Evolutionary conservation across 2,888 invertebrate genomes (phyloP).

Genomic region (Drosophila tanythrix): DNA sequence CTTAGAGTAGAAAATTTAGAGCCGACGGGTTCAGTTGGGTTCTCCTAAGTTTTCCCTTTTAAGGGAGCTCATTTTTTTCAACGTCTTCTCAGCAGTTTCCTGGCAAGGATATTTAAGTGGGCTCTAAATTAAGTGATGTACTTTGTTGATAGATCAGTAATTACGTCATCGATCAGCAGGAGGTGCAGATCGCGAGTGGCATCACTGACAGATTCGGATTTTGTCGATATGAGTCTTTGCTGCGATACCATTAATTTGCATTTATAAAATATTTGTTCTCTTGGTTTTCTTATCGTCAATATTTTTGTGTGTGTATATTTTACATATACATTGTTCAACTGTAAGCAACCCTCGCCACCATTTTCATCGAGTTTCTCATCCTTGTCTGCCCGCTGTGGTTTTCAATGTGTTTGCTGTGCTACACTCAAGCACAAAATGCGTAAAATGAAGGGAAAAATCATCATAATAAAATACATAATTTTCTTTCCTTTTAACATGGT

Average conservation of each 20-base stretch:
- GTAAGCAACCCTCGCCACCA: constrained; percentile 22
- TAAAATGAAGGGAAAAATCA: constrained; percentile 54
- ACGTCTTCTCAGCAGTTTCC: background rate
- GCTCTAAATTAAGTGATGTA: background rate
- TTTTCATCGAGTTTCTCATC: background rate
- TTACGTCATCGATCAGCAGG: background rate
- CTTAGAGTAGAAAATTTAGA: background rate
- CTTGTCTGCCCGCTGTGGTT: constrained; percentile 34
- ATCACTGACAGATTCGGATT: background rate
- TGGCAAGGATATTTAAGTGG: too few relatives aligned
- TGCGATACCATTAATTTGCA: background rate
- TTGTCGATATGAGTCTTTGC: background rate
- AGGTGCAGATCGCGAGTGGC: background rate
- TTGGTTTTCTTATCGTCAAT: background rate
- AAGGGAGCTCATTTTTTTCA: background rate
- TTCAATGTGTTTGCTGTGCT: constrained; percentile 42
- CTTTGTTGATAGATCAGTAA: background rate
- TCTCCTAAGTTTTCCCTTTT: too few relatives aligned
- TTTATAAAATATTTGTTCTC: background rate
- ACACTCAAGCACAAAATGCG: constrained; percentile 66
- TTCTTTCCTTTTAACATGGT: constrained; percentile 27
- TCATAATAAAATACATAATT: constrained; percentile 66
- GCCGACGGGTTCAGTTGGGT: too few relatives aligned
- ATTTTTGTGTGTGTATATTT: background rate
- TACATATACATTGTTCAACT: background rate